These are phyloP conservation scores for Ameiurus melas DNA, from an alignment of 2,113 vertebrate species.

Conservation along the genomic window DNA sequence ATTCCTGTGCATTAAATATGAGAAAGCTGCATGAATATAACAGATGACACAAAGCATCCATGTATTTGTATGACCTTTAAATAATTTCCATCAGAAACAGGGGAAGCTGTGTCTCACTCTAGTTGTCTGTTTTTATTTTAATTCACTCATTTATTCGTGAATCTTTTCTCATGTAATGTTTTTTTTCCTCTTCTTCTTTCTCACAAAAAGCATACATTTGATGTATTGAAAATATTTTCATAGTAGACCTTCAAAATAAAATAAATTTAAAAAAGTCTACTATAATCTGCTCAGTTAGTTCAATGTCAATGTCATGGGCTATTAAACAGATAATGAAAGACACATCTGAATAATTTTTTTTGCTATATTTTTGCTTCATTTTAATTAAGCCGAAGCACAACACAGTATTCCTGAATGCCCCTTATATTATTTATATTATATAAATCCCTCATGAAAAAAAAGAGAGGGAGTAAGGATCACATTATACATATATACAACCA, in stretches of 20 bases:
- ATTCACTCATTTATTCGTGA: background rate
- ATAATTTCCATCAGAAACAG: background rate
- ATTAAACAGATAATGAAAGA: constrained; percentile 6
- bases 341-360: background rate
- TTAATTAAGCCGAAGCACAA: constrained; percentile 7
- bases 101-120: background rate
- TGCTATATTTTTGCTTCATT: constrained; percentile 6
- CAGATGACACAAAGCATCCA: background rate
- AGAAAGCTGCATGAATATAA: background rate
- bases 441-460: background rate
- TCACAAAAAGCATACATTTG: background rate
- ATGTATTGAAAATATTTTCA: background rate
- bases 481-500: background rate
- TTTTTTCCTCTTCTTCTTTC: background rate
- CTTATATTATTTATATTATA: background rate
- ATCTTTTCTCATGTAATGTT: background rate
- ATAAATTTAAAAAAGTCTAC: background rate
- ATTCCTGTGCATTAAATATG: background rate
- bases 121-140: background rate
- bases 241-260: background rate
- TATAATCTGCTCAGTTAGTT: background rate
- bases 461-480: background rate
- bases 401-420: background rate
- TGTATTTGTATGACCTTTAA: background rate
- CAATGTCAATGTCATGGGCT: background rate